These are phyloP conservation scores for Porites rus DNA, from an alignment of 92 coral and sea anemone genomes.

Conservation along the genomic window DNA sequence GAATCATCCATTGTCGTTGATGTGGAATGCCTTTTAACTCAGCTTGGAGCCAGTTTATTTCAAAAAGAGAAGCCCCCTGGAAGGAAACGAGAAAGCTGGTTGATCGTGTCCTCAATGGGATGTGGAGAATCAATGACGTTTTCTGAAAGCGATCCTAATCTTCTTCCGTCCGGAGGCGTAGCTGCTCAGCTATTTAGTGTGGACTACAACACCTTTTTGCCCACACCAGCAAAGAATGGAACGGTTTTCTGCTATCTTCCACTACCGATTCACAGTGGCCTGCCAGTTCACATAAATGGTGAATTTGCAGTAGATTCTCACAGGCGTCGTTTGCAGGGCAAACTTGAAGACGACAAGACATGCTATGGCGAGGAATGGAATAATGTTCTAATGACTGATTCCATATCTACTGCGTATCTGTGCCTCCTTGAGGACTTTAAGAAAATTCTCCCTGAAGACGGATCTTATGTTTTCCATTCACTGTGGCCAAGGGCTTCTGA, in stretches of 20 bases:
- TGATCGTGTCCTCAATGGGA: slow-evolving; percentile 78
- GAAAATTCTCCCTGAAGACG: background rate
- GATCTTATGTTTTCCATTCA: slow-evolving; percentile 37
- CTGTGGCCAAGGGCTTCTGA: slow-evolving; percentile 56
- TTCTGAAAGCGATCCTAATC: slow-evolving; percentile 50
- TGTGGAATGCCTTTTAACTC: slow-evolving; percentile 31
- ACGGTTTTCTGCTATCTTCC: slow-evolving; percentile 83
- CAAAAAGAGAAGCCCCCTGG: background rate
- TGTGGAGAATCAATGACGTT: slow-evolving; percentile 58
- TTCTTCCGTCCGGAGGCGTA: slow-evolving; percentile 86
- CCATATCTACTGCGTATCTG: slow-evolving; percentile 55
- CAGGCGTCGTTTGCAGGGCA: slow-evolving; percentile 70
- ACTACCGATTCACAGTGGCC: slow-evolving; percentile 82
- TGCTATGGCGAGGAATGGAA: slow-evolving; percentile 71
- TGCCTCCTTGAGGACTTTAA: slow-evolving; percentile 58
- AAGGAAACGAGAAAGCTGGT: slow-evolving; percentile 54
- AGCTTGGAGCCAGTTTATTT: slow-evolving; percentile 30
- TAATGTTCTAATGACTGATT: slow-evolving; percentile 55
- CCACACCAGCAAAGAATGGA: slow-evolving; percentile 35
- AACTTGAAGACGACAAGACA: slow-evolving; percentile 67
- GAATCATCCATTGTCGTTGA: slow-evolving; percentile 59
- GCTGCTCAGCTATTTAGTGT: slow-evolving; percentile 47
- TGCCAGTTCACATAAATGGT: slow-evolving; percentile 81
- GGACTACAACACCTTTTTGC: background rate
- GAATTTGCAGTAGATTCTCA: slow-evolving; percentile 72